These are phyloP conservation scores for Intellagama lesueurii DNA, from an alignment of 2,797 vertebrate genomes.

Conservation along the genomic window DNA sequence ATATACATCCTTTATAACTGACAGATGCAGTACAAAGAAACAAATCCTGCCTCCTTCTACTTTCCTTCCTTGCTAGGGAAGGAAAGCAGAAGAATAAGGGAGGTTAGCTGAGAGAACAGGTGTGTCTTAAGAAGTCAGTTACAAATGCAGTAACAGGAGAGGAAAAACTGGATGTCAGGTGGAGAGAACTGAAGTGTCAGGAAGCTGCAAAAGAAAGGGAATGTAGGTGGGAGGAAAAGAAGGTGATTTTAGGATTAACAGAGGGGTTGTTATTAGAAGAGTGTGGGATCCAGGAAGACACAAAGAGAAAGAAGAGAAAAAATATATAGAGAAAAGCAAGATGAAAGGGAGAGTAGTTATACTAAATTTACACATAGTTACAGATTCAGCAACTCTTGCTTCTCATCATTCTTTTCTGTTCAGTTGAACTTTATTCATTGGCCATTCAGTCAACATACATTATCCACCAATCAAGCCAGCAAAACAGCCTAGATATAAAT, in stretches of 20 bases:
- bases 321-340: background rate
- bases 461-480: background rate
- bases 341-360: background rate
- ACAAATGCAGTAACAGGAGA: background rate
- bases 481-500: background rate
- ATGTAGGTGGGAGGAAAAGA: background rate
- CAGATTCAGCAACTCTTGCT: background rate
- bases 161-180: background rate
- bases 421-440: background rate
- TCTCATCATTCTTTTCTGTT: slow-evolving; percentile 20
- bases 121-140: background rate
- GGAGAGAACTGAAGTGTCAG: background rate
- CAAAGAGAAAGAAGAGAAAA: background rate
- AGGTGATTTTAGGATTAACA: background rate
- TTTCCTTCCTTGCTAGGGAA: background rate
- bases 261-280: background rate
- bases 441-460: background rate
- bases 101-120: background rate
- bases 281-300: background rate
- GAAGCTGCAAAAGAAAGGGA: background rate
- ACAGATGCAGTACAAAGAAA: too few species aligned
- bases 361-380: slow-evolving; percentile 27
- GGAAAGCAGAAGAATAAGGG: background rate
- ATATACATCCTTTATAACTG: too few species aligned
- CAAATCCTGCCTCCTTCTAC: too few species aligned